phyloP scores from a whole-genome alignment of 2,797 vertebrate genomes.

The Sarcophilus harrisii region DNA sequence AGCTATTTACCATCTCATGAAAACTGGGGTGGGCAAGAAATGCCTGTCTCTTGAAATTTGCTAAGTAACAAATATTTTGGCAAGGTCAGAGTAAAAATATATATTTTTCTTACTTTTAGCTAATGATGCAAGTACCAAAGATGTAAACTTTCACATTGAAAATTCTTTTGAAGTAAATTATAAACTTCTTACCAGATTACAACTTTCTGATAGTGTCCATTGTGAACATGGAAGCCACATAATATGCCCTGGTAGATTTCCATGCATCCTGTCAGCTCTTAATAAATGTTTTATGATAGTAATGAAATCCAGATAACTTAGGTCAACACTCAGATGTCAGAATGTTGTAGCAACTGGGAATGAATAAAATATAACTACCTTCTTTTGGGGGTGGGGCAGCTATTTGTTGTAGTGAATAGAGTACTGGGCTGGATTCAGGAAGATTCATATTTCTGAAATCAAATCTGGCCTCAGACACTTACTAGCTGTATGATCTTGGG shows the following conservation, averaged over 20 bases:
- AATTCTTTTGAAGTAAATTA: conserved; percentile 18
- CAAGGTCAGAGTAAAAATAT: conserved; percentile 7
- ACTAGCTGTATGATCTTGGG: background rate
- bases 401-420: background rate
- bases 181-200: conserved; percentile 38
- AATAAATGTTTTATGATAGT: background rate
- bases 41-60: conserved; percentile 52
- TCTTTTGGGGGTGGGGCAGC: background rate
- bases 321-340: background rate
- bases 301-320: conserved; percentile 11
- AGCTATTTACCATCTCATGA: conserved; percentile 53
- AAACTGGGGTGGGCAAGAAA: background rate
- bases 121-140: conserved; percentile 11
- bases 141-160: conserved; percentile 41
- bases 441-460: background rate
- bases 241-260: conserved; percentile 5
- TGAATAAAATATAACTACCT: background rate
- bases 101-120: conserved; percentile 50
- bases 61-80: conserved; percentile 22
- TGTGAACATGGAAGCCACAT: conserved; percentile 14
- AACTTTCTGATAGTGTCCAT: conserved; percentile 47
- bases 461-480: background rate
- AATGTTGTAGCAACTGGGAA: background rate
- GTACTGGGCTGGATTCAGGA: background rate
- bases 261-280: conserved; percentile 31